Base-by-base conservation (phyloP, 1,140 invertebrate species). In the Aphidius gifuensis region DNA sequence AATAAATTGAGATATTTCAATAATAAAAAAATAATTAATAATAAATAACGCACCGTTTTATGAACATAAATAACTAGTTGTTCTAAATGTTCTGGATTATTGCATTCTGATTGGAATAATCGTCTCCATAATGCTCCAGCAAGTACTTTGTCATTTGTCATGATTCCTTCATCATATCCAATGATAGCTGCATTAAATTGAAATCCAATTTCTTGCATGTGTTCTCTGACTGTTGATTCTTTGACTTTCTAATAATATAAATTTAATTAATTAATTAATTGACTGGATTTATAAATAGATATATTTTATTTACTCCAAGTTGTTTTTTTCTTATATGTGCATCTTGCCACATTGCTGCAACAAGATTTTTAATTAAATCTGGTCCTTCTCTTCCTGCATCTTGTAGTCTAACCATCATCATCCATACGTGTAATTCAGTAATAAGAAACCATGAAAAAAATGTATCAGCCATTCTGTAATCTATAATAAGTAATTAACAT, bases 401-500 rank as follows among this genome's bases (percentile, higher is more conserved):
- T 90, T 93, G 93, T 6, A 87, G 84, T 49, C 92, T 82, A 11
- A 87, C 83, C 72, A 88, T 80, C 7, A 93, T 67, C 81, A 94
- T 85, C 93, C 93, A 95, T 1, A 94, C 83, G 76, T 95, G 92
- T 16, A 94, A 77, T 76, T 94, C 92, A 3, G 90, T 92, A 4
- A 94, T 79, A 3, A 88, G 72, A 76, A 92, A 94, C 92, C 92
- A 94, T 1, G 92, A 92, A 66, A 85, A 85, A 74, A 92, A 92
- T 43, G 90, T 92, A 68, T 94, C 92, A 23, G 85, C 82, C 72
- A 94, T 76, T 49, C 88, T 79, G 60, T 89, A 87, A 71, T 86
- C 85, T 82, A 81, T 69, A 80, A 88, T 85, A 78, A 9, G 67
- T 56, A 56, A 16, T 11, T 11, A 45, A 4, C 16, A 9, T 11